These are phyloP conservation scores for Scolopax rusticola DNA, from an alignment of 2,797 vertebrate species.

Conservation along the genomic window DNA sequence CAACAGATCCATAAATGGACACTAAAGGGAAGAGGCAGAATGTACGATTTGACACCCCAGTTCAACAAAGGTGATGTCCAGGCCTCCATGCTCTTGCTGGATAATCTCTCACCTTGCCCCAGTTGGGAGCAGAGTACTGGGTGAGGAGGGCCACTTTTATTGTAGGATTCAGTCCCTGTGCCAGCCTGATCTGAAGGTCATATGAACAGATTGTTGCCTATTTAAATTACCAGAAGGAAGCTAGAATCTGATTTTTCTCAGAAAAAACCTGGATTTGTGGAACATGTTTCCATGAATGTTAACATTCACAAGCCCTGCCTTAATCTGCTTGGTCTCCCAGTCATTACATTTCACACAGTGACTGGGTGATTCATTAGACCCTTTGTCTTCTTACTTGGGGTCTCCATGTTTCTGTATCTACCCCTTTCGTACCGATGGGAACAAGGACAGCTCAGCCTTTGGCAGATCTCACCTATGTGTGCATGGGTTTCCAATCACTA, in stretches of 20 bases:
- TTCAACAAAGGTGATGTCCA: background rate
- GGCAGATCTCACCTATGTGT: background rate
- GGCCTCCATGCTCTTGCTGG: background rate
- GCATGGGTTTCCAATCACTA: background rate
- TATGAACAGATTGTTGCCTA: conserved; percentile 25
- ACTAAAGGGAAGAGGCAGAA: background rate
- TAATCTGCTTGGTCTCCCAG: background rate
- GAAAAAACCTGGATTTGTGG: conserved; percentile 26
- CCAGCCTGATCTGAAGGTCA: background rate
- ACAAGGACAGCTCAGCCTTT: background rate
- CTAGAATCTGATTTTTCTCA: background rate
- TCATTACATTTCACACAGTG: background rate
- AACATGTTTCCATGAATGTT: background rate
- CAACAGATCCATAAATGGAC: background rate
- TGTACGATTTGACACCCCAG: background rate
- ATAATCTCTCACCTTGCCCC: background rate
- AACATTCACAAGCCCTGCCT: background rate
- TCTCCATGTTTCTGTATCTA: background rate
- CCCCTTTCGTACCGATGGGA: background rate
- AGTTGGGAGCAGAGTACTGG: background rate
- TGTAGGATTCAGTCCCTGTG: background rate
- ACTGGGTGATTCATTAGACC: background rate
- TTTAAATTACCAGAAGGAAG: conserved; percentile 41
- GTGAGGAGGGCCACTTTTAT: background rate
- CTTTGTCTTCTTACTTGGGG: background rate